Conservation (phyloP, 2,888 invertebrate species). For the Brachyopa scutellaris region DNA sequence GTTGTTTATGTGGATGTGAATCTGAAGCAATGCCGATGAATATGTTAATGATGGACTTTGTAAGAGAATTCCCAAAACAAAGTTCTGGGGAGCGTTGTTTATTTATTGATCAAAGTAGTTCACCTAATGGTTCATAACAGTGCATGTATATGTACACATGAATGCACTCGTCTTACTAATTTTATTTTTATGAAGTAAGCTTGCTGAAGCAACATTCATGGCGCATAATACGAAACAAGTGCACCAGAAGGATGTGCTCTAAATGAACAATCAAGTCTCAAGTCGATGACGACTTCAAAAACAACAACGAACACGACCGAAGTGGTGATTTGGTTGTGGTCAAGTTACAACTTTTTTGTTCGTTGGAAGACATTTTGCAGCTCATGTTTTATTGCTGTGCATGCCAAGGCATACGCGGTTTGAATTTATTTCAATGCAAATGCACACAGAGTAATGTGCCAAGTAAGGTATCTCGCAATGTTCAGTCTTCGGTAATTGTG, state of each 20-base stretch:
- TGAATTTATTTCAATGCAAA: conserved; percentile 26
- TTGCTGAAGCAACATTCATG: conserved; percentile 25
- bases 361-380: conserved; percentile 19
- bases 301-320: too few relatives aligned
- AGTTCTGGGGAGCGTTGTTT: not conserved
- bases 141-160: not conserved
- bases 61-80: conserved; percentile 38
- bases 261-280: conserved; percentile 14
- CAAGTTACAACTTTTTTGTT: conserved; percentile 35
- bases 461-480: not conserved
- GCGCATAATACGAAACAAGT: conserved; percentile 50
- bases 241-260: conserved; percentile 43
- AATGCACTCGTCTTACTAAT: conserved; percentile 8
- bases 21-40: conserved; percentile 22
- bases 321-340: conserved; percentile 41
- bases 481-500: too few relatives aligned
- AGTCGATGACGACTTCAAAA: conserved; percentile 11
- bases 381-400: conserved; percentile 49
- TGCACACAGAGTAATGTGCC: conserved; percentile 29
- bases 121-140: conserved; percentile 30
- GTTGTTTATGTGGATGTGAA: too few relatives aligned
- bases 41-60: conserved; percentile 35
- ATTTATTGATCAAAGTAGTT: conserved; percentile 24
- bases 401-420: conserved; percentile 40
- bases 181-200: conserved; percentile 30